phyloP scores from a whole-genome alignment of 2,113 vertebrate species.

The Trematocara zebra region DNA sequence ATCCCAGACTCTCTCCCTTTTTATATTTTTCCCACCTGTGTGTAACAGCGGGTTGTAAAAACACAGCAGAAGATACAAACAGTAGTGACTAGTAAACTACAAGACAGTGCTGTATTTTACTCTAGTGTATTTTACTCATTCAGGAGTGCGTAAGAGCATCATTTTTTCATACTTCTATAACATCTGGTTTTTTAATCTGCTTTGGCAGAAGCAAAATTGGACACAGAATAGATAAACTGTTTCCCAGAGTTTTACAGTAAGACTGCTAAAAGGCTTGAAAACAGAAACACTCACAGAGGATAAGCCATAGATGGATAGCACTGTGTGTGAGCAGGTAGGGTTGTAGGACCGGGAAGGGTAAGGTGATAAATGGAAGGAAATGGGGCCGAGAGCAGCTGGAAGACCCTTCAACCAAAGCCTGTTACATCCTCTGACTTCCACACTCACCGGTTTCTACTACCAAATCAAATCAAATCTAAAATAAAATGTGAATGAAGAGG shows the following conservation, averaged over 20 bases:
- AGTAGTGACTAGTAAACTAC: not conserved
- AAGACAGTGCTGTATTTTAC: not conserved
- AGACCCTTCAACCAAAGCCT: not conserved
- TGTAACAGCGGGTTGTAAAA: not conserved
- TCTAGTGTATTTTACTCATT: not conserved
- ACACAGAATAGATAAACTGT: not conserved
- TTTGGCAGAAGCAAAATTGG: not conserved
- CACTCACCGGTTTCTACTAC: not conserved
- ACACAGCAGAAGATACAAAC: not conserved
- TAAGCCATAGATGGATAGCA: not conserved
- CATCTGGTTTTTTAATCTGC: not conserved
- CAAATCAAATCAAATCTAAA: not conserved
- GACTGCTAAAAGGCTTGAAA: not conserved
- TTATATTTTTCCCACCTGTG: not conserved
- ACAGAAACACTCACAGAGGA: not conserved
- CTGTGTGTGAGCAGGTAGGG: not conserved
- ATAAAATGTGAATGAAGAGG: not conserved
- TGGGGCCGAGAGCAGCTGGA: not conserved
- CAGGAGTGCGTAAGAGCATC: not conserved
- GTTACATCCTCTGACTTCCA: not conserved
- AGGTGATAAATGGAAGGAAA: not conserved
- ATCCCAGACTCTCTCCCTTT: not conserved
- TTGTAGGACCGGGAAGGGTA: not conserved
- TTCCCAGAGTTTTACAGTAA: not conserved
- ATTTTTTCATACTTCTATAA: not conserved